phyloP scores from a whole-genome alignment of 2,888 invertebrate species.

The Bibio marci region DNA sequence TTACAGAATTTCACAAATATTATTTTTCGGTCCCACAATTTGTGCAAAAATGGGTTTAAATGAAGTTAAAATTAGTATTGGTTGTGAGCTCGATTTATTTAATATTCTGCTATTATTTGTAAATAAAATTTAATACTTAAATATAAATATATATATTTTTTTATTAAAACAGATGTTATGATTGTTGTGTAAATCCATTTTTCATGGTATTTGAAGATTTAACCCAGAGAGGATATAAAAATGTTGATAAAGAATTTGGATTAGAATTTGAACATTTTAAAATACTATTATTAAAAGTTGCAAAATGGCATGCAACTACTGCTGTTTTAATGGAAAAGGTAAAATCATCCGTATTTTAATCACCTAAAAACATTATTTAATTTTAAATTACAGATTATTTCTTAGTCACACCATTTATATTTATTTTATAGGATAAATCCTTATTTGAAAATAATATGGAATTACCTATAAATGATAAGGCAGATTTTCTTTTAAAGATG shows the following conservation, averaged over 20 bases:
- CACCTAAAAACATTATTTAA: no score
- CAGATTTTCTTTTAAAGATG: conserved; percentile 1
- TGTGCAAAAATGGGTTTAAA: no score
- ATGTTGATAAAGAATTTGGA: neutral
- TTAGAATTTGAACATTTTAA: neutral
- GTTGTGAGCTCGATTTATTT: no score
- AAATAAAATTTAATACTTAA: no score
- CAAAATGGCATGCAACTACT: conserved; percentile 1
- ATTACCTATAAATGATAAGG: conserved; percentile 3
- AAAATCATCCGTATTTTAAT: neutral
- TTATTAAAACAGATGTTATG: conserved; percentile 1
- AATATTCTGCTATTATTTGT: no score
- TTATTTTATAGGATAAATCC: neutral
- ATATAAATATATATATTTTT: no score
- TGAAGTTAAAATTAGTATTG: no score
- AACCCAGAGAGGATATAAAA: neutral
- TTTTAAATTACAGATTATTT: neutral
- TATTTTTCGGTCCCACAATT: no score
- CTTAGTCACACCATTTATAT: neutral
- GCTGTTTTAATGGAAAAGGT: neutral
- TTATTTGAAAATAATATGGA: conserved; percentile 1
- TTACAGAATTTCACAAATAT: no score
- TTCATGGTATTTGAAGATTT: conserved; percentile 1
- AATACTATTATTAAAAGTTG: neutral
- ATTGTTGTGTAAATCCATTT: neutral